phyloP scores from a whole-genome alignment of 2,888 invertebrate species.

The Parnassius mnemosyne region DNA sequence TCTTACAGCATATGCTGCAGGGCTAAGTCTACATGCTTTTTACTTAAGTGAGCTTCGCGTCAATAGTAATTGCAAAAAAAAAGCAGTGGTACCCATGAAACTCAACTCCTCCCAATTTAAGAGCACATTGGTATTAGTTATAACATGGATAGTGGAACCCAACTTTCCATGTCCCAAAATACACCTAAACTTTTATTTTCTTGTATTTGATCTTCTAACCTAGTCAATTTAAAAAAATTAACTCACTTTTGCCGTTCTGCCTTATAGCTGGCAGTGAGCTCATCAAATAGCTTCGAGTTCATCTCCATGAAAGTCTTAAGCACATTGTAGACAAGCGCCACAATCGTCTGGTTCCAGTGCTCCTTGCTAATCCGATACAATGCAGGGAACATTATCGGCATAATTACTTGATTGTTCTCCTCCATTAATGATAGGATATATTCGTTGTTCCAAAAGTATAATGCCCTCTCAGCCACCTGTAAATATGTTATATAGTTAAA shows the following conservation, averaged over 20 bases:
- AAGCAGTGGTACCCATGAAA: no score
- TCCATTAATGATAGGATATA: constrained; percentile 99
- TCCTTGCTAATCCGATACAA: constrained; percentile 99
- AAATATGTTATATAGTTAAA: constrained; percentile 30
- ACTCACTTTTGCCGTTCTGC: constrained; percentile 99
- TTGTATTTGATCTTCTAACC: no score
- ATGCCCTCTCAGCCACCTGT: constrained; percentile 98
- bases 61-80: no score
- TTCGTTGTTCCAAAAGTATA: constrained; percentile 99
- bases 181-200: no score
- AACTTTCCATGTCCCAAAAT: no score
- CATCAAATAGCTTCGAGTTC: constrained; percentile 99
- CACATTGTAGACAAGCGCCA: constrained; percentile 99
- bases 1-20: no score
- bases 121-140: no score
- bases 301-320: constrained; percentile 99
- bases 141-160: no score
- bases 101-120: no score
- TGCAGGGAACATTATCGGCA: constrained; percentile 99
- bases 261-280: constrained; percentile 99
- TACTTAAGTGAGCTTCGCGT: no score
- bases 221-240: no score
- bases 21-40: no score
- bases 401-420: constrained; percentile 98
- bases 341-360: constrained; percentile 99